These are phyloP conservation scores for Cryptoprocta ferox DNA, from an alignment of 2,797 vertebrate genomes.

Conservation along the genomic window DNA sequence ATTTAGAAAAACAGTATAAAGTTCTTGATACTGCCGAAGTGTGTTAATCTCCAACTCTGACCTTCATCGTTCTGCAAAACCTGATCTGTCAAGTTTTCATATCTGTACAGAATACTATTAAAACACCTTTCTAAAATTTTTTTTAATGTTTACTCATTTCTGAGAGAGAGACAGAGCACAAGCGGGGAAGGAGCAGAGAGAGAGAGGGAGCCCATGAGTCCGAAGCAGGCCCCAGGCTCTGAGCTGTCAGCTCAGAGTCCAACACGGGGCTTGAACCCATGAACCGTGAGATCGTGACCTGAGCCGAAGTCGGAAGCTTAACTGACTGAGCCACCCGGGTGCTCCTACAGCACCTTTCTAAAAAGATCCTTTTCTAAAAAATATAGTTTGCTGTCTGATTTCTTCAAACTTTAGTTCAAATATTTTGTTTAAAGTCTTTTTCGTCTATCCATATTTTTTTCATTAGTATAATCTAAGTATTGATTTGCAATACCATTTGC, in stretches of 20 bases:
- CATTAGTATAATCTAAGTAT: background rate
- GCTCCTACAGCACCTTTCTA: background rate
- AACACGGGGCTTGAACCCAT: too few species aligned
- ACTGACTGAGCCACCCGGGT: too few species aligned
- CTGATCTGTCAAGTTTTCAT: slow-evolving; percentile 20
- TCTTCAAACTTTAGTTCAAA: slow-evolving; percentile 40
- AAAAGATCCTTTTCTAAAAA: background rate
- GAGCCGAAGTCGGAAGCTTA: too few species aligned
- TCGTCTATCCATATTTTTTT: background rate
- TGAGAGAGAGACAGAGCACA: too few species aligned
- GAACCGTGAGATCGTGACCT: too few species aligned
- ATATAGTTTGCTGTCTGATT: background rate
- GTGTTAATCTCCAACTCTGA: slow-evolving; percentile 32
- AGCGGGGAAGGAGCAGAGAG: too few species aligned
- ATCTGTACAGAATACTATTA: background rate
- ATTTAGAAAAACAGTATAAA: slow-evolving; percentile 16
- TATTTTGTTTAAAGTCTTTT: background rate
- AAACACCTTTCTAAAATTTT: background rate
- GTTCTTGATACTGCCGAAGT: background rate
- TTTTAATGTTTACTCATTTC: too few species aligned
- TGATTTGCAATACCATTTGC: slow-evolving; percentile 34
- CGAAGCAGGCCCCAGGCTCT: too few species aligned
- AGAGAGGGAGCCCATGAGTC: too few species aligned
- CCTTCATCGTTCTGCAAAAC: background rate
- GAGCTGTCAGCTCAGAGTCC: too few species aligned